Percentiles rank a stretch among this genome's conserved stretches.
These are phyloP conservation scores for Nineta flava DNA, from an alignment of 2,888 invertebrate genomes.

Conservation along the genomic window DNA sequence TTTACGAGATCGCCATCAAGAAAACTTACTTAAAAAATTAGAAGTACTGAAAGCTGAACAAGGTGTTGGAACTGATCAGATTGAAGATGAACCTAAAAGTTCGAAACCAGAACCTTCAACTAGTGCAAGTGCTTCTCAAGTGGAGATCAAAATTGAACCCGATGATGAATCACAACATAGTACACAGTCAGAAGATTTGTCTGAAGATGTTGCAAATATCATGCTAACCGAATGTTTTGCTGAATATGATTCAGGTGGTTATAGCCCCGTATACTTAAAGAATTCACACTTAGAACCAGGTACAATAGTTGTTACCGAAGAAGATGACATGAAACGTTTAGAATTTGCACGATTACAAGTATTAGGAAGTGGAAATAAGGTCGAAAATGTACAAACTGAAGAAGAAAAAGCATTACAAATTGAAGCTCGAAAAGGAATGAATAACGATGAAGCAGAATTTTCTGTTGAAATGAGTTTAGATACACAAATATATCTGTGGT, in stretches of 20 bases:
- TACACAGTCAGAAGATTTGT: conserved; percentile 8
- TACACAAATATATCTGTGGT: conserved; percentile 82
- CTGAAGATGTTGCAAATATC: conserved; percentile 31
- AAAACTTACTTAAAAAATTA: conserved; percentile 73
- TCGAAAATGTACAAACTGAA: conserved; percentile 30
- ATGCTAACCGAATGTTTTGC: conserved; percentile 39
- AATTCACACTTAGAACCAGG: conserved; percentile 52
- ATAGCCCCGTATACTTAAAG: conserved; percentile 60
- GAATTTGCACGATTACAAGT: conserved; percentile 55
- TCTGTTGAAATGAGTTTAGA: conserved; percentile 79
- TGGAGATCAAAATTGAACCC: conserved; percentile 6
- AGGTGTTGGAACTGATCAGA: conserved; percentile 32
- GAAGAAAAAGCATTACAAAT: conserved; percentile 52
- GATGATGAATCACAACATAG: conserved; percentile 6
- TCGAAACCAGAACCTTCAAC: not conserved
- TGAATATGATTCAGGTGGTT: conserved; percentile 65
- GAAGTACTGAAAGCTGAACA: conserved; percentile 79
- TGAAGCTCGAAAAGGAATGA: conserved; percentile 73
- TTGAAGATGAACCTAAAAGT: conserved; percentile 1
- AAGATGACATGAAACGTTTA: conserved; percentile 59
- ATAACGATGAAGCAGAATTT: conserved; percentile 77
- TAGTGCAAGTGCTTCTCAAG: conserved; percentile 6
- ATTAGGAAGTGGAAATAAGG: conserved; percentile 39
- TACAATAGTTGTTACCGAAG: conserved; percentile 58
- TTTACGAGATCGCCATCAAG: conserved; percentile 82